These are phyloP conservation scores for Osedax frankpressi DNA, from an alignment of 2,888 invertebrate genomes.

Conservation along the genomic window DNA sequence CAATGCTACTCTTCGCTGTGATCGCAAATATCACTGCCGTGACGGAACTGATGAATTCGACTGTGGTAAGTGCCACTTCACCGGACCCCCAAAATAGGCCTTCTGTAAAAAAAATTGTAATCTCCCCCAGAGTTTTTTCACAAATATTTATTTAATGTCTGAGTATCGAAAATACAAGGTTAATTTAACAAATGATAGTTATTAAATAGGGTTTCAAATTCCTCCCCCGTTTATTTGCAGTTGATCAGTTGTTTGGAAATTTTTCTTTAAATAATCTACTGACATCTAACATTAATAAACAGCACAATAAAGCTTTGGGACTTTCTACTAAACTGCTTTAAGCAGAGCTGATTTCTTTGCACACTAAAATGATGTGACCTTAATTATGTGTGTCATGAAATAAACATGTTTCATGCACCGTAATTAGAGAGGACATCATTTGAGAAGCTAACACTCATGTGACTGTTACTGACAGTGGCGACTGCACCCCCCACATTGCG, in stretches of 20 bases:
- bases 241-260: not conserved
- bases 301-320: not conserved
- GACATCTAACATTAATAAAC: slow-evolving; percentile 8
- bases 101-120: not conserved
- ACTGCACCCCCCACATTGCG: not conserved
- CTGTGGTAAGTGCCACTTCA: slow-evolving; percentile 48
- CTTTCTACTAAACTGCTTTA: slow-evolving; percentile 1
- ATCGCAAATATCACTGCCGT: slow-evolving; percentile 58
- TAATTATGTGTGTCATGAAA: slow-evolving; percentile 1
- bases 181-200: not conserved
- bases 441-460: not conserved
- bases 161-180: not conserved
- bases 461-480: slow-evolving; percentile 7
- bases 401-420: not conserved
- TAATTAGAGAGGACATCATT: slow-evolving; percentile 9
- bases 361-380: slow-evolving; percentile 3
- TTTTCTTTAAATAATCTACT: not conserved
- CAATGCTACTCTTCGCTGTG: slow-evolving; percentile 64
- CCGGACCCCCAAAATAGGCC: not conserved
- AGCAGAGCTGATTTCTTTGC: slow-evolving; percentile 4
- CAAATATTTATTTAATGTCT: not conserved
- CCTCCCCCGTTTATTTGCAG: not conserved
- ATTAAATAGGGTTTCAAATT: not conserved
- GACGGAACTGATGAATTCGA: slow-evolving; percentile 60
- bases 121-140: not conserved